phyloP scores from a whole-genome alignment of 1,140 invertebrate species.

The Drosophila carrolli region DNA sequence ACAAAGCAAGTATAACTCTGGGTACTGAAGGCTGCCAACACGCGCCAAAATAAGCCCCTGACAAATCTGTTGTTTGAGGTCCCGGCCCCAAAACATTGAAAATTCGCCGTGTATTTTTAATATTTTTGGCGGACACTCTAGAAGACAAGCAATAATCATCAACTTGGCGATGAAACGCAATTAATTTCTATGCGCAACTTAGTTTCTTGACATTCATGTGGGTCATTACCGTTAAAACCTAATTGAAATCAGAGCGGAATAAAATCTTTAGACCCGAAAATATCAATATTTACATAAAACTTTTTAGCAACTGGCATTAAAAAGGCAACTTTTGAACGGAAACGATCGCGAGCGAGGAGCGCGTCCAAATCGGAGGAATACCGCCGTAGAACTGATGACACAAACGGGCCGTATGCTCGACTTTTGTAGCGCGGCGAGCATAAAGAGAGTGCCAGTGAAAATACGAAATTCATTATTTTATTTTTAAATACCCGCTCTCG shows the following conservation, averaged over 20 bases:
- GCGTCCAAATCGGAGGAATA: constrained; percentile 54
- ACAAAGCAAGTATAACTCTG: constrained; percentile 7
- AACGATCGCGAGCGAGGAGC: constrained; percentile 53
- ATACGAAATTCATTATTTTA: constrained; percentile 58
- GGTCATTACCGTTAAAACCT: constrained; percentile 46
- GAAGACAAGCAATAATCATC: constrained; percentile 36
- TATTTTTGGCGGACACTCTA: constrained; percentile 29
- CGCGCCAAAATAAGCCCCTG: constrained; percentile 37
- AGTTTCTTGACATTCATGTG: constrained; percentile 9
- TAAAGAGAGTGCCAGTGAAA: constrained; percentile 48
- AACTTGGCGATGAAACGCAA: constrained; percentile 28
- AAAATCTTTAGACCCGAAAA: constrained; percentile 3
- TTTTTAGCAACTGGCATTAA: constrained; percentile 67
- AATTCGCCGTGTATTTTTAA: constrained; percentile 24
- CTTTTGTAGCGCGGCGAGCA: constrained; percentile 62
- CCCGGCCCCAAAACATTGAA: constrained; percentile 18
- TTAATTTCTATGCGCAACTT: constrained; percentile 28
- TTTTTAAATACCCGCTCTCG: constrained; percentile 62
- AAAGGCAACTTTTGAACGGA: constrained; percentile 13
- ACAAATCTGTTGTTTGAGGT: constrained; percentile 31
- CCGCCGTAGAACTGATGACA: constrained; percentile 67
- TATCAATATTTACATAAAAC: constrained; percentile 42
- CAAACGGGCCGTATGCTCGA: constrained; percentile 34
- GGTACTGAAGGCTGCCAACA: constrained; percentile 5
- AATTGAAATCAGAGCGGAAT: not conserved